Evolutionary conservation across 2,797 vertebrate genomes (phyloP), one percentile per base, ranked within the genome.

Genomic region (Chelon auratus): DNA sequence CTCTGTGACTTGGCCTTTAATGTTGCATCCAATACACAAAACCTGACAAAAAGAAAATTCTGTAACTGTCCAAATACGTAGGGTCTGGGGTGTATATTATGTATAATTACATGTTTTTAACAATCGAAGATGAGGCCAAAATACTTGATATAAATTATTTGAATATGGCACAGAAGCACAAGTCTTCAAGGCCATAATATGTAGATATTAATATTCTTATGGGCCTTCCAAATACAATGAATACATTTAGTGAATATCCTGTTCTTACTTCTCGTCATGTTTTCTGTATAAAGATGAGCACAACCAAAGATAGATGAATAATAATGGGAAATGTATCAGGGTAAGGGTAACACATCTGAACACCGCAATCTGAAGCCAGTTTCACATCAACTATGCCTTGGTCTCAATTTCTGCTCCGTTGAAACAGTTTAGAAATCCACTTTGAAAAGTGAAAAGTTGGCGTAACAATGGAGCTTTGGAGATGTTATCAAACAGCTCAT

Each of bases 61-160:
- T 45, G 43, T 43, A 43, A 15, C 4, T 43, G 14, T 15, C 14
- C 42, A 43, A 15, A 17, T 43, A 17, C 42, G 45, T 50, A 43
- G 15, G 20, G 30, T 39, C 60, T 51, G 60, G 47, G 51, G 30
- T 51, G 61, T 24, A 51, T 51, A 62, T 48, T 62, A 39, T 62
- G 47, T 22, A 14, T 51, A 13, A n/a, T 45, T 45, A 45, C 43
- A 45, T 45, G 43, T 17, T n/a, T 45, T 15, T n/a, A 45, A 45
- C 17, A 45, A 15, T 45, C 2, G 5, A 45, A 45, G 17, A 43
- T 17, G 17, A 45, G 15, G 43, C 43, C 43, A 45, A 45, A n/a
- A 45, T 45, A 45, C 15, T n/a, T 15, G 43, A n/a, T 33, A 33
- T 8, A 33, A 33, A 30, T 6, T 30, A 30, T 30, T 30, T 45